phyloP scores from a whole-genome alignment of 1,140 invertebrate genomes.

The Hyles vespertilio region DNA sequence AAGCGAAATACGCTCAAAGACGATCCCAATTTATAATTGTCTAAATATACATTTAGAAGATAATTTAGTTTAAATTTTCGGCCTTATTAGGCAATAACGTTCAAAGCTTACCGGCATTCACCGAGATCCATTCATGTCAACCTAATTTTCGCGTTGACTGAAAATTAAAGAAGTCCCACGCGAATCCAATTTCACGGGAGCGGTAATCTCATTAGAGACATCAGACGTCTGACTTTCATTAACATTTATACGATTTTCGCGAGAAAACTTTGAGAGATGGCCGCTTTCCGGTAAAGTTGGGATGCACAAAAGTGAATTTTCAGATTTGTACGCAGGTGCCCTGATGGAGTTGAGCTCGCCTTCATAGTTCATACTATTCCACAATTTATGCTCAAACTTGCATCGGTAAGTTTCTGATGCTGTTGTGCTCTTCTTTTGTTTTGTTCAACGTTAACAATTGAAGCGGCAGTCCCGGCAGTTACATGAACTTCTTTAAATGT shows the following conservation, averaged over 20 bases:
- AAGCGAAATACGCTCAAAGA: too few species aligned
- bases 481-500: too few species aligned
- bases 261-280: slow-evolving; percentile 44
- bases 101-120: slow-evolving; percentile 9
- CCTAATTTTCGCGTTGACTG: slow-evolving; percentile 62
- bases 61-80: background rate
- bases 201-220: slow-evolving; percentile 70
- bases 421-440: slow-evolving; percentile 12
- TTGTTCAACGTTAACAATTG: background rate
- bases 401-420: slow-evolving; percentile 7
- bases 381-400: slow-evolving; percentile 46
- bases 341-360: slow-evolving; percentile 37
- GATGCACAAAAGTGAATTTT: slow-evolving; percentile 57
- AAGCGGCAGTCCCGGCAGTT: too few species aligned
- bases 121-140: slow-evolving; percentile 31
- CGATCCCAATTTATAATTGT: too few species aligned
- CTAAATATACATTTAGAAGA: too few species aligned
- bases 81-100: background rate
- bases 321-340: slow-evolving; percentile 33
- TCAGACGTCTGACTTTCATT: slow-evolving; percentile 69
- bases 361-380: slow-evolving; percentile 31
- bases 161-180: slow-evolving; percentile 69
- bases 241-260: slow-evolving; percentile 69
- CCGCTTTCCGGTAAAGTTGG: slow-evolving; percentile 24
- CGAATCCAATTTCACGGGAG: slow-evolving; percentile 65